Conservation (phyloP, 2,888 invertebrate species). For the Octonoba sinensis region DNA sequence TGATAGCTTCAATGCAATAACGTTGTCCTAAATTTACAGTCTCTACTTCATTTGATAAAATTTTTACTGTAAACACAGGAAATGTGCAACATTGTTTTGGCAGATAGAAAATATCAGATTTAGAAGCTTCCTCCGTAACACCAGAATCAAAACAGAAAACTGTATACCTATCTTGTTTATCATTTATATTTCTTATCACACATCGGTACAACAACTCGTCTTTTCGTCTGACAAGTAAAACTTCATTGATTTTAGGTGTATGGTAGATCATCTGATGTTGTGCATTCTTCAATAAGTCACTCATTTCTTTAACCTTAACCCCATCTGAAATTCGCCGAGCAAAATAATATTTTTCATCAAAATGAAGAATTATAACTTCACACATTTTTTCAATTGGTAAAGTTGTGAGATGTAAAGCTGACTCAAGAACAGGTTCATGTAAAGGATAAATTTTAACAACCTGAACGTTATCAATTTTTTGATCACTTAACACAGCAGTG, state of each 20-base stretch:
- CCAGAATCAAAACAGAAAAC: conserved; percentile 27
- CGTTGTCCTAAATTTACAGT: conserved; percentile 7
- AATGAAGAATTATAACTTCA: conserved; percentile 10
- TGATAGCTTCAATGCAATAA: conserved; percentile 7
- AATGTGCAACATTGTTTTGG: conserved; percentile 5
- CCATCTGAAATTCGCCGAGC: conserved; percentile 2
- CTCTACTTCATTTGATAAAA: neutral
- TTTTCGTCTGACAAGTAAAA: conserved; percentile 19
- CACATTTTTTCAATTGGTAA: neutral
- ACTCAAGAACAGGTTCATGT: neutral
- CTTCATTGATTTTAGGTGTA: conserved; percentile 23
- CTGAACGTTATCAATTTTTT: neutral
- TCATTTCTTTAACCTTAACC: conserved; percentile 15
- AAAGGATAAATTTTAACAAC: conserved; percentile 3
- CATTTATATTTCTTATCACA: neutral
- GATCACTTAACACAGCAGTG: conserved; percentile 11
- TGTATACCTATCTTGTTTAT: neutral
- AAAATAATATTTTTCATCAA: conserved; percentile 29
- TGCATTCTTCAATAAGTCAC: neutral
- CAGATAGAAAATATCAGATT: conserved; percentile 17
- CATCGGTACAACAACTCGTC: conserved; percentile 18
- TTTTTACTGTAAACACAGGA: conserved; percentile 26
- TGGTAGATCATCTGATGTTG: neutral
- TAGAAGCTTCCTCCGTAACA: conserved; percentile 6
- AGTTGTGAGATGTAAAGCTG: neutral